Evolutionary conservation across 2,113 vertebrate species (phyloP).

Genomic region (Psittacara wagleri): DNA sequence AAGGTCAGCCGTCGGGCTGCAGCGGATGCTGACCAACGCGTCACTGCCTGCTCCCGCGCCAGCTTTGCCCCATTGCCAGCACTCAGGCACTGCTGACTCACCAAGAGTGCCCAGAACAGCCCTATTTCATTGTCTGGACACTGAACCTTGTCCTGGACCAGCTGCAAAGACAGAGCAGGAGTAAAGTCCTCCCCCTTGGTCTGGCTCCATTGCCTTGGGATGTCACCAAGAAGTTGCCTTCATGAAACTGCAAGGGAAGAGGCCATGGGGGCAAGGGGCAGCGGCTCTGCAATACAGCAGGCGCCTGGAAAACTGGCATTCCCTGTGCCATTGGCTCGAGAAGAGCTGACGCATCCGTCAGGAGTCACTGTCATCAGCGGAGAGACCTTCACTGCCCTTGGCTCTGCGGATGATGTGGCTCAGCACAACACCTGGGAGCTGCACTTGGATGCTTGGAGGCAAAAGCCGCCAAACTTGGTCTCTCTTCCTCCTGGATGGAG

Average conservation of each 20-base stretch:
- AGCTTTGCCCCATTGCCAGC: constrained; percentile 18
- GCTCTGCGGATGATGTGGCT: not conserved
- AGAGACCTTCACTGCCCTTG: not conserved
- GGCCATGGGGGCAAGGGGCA: not conserved
- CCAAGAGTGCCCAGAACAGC: not conserved
- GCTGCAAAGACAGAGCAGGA: not conserved
- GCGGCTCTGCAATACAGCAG: not conserved
- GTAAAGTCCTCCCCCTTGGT: not conserved
- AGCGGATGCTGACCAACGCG: not conserved
- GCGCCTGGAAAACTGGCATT: not conserved
- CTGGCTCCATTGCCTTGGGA: not conserved
- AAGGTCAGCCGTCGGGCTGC: not conserved
- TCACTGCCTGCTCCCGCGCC: not conserved
- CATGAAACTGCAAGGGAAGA: fast-evolving
- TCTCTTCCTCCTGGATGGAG: constrained; percentile 26
- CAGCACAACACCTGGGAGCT: constrained; percentile 23
- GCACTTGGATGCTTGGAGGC: not conserved
- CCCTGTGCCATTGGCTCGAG: not conserved
- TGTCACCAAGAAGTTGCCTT: not conserved
- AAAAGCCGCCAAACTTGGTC: not conserved
- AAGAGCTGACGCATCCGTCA: not conserved
- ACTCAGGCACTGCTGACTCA: constrained; percentile 20
- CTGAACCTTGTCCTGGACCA: constrained; percentile 50
- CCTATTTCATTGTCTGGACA: not conserved
- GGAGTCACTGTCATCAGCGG: fast-evolving